Base-by-base conservation (phyloP, 2,888 invertebrate species). In the Drosophila fungiperda region DNA sequence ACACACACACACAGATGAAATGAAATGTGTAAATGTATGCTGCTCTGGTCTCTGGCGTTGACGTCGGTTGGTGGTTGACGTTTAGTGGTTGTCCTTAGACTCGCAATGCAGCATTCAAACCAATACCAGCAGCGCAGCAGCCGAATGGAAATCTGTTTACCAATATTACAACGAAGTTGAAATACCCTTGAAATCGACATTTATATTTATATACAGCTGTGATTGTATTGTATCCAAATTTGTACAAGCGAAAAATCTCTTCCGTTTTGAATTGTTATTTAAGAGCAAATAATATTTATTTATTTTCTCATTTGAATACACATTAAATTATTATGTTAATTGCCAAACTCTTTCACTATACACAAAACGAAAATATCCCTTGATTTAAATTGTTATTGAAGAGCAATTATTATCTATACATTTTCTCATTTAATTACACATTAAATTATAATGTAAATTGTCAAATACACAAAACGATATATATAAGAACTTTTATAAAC, bases 71-170 rank as follows among this genome's bases (percentile, higher is more conserved):
- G 84, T 88, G 83, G 80, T 82, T 84, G 89, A 88, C 87, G 90
- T 89, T 86, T 88, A 89, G 90, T 88, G 90, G 87, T 86, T 87
- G 86, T 80, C 76, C 78, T 82, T 76, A 79, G 67, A 76, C 68
- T 69, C 59, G 26, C 74, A 79, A 74, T 81, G 89, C 89, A 77
- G 87, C 87, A 72, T 83, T 76, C 76, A 68, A 68, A 75, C 71
- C 67, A 65, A 70, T 72, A 76, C 80, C 66, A 70, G 62, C 66
- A 70, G 62, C 68, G 63, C 60, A 71, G 20, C 45, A 45, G 23
- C 45, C 45, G 1, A 23, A 45, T 45, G 23, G 45, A 45, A 65
- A 68, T 38, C 23, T 0, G 17, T 23, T 12, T 2, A 1, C 9
- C 20, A 26, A 11, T 0, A 3, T 54, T 1, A 7, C 0, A 9